Evolutionary conservation across 2,888 invertebrate species (phyloP), one percentile per base, ranked within the genome.

Genomic region (Mesorhabditis belari): DNA sequence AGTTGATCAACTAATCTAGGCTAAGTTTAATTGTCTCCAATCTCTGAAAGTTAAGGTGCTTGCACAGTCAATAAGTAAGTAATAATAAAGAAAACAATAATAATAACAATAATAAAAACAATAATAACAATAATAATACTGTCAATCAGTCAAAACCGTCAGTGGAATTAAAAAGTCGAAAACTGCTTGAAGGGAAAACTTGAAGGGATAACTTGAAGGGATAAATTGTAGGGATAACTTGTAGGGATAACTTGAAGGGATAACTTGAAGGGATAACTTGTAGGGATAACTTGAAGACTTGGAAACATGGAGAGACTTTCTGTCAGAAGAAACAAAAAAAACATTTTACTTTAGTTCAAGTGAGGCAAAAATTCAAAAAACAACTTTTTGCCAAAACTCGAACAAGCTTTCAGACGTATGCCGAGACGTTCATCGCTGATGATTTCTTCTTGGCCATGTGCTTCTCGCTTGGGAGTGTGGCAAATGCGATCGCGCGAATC

Each of bases 371-470:
- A 24, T 27, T 52, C 21, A n/a, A 1, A 52, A 52, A 52, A 12
- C 17, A 52, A 52, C 2, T 6, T 27, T 56, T 44, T 44, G 44
- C 53, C n/a, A n/a, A n/a, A n/a, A n/a, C n/a, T n/a, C n/a, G 12
- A n/a, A n/a, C 6, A 4, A 24, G 53, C 4, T 66, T 73, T 25
- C 57, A 77, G 73, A 77, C 79, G 6, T 79, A 71, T 55, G 79
- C 73, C 4, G 75, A 77, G 62, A 75, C 77, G 9, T 80, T 79
- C 70, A 85, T 85, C 54, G 73, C 75, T 2, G 83, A 85, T 70
- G 85, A 85, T 67, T 79, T 81, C 53, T 85, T 83, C 64, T 75
- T 85, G 69, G 83, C 84, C 0, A 59, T 79, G 23, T 83, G 84
- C 4, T 84, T 85, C 23, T 81, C 83, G 0, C 63, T 83, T 23